Base-by-base conservation (phyloP, 2,888 invertebrate species). In the Synanthedon myopaeformis region DNA sequence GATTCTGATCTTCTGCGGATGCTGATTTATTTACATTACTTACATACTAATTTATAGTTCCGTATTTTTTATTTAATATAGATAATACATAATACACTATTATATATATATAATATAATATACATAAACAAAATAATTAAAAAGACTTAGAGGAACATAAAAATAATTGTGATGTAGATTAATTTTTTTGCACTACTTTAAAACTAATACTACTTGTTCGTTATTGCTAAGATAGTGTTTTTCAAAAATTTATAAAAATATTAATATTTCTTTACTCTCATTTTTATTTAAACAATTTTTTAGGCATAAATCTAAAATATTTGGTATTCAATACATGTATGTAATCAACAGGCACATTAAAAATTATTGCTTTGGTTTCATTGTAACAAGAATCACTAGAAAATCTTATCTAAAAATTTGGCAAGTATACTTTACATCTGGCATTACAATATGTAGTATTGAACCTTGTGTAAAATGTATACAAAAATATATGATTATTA, bases 301-400 rank as follows among this genome's bases (percentile, higher is more conserved):
- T 45, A 45, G 8, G 5, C 4, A 23, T 23, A 66, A 65, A 73
- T 72, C 74, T 78, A 80, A 63, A 68, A 72, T 79, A 79, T 81
- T 84, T 82, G 80, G 83, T 77, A 78, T 77, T 72, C 14, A 11
- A 19, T 49, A 19, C 23, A 19, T 19, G 23, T 19, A 49, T 35
- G 35, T 35, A 35, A 35, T 35, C 35, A 35, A 49, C 19, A 49
- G 49, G 49, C 49, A 49, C 49, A 35, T 35, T 35, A 51, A 70
- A 76, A 74, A 76, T 82, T 86, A 86, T 86, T 86, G 86, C 86
- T 86, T 86, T 86, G 86, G 85, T 84, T 84, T 80, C 76, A 82
- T 41, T 81, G 74, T 69, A 75, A 69, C 76, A 75, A 74, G 70
- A 79, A 76, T 80, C 74, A 80, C 81, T 78, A 77, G 66, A 75